Percentiles rank a stretch among this genome's conserved stretches.
These are phyloP conservation scores for Colaptes auratus DNA, from an alignment of 2,113 vertebrate species.

Conservation along the genomic window DNA sequence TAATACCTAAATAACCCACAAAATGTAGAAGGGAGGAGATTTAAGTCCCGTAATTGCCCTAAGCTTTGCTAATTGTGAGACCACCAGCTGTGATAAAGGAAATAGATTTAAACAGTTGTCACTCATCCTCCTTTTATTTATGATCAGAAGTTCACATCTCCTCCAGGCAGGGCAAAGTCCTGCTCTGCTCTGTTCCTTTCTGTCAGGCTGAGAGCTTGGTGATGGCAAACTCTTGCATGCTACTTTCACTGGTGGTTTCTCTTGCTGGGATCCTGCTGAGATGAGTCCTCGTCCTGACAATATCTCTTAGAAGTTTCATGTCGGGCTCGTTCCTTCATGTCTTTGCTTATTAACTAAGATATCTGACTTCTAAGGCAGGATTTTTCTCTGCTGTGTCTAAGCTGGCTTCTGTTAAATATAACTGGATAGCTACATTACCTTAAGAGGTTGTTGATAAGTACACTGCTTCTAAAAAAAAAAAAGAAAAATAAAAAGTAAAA, in stretches of 20 bases:
- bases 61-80: conserved; percentile 33
- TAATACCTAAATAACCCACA: conserved; percentile 16
- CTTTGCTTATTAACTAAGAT: background rate
- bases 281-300: background rate
- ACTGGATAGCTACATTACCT: background rate
- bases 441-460: background rate
- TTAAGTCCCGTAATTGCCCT: background rate
- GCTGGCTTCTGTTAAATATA: background rate
- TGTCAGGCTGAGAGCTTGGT: background rate
- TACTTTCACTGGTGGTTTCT: background rate
- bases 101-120: conserved; percentile 45
- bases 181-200: background rate
- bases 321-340: background rate
- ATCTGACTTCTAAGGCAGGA: background rate
- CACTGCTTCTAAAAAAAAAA: background rate
- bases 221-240: background rate
- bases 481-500: background rate
- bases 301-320: background rate
- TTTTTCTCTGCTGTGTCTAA: background rate
- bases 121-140: background rate
- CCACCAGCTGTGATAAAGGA: conserved; percentile 21
- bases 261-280: background rate
- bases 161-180: background rate
- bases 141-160: background rate
- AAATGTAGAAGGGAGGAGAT: background rate